phyloP scores from a whole-genome alignment of 1,140 invertebrate genomes.

The Trichomalopsis sarcophagae region DNA sequence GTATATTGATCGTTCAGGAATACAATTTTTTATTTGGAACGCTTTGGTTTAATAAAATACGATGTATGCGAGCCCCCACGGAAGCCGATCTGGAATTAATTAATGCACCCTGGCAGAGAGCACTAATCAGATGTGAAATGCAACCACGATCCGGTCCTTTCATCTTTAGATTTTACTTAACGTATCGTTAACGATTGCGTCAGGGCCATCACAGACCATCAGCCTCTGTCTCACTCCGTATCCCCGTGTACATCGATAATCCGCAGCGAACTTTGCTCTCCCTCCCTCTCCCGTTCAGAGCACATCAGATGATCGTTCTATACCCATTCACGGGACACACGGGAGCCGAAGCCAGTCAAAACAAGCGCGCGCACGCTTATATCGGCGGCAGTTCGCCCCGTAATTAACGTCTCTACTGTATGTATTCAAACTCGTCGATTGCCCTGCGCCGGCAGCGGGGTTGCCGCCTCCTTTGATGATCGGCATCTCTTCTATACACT shows the following conservation, averaged over 20 bases:
- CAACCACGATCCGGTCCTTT: background rate
- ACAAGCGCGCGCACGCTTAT: constrained; percentile 3
- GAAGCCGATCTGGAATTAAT: no score
- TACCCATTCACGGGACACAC: background rate
- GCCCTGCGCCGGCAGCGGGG: background rate
- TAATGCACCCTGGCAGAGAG: no score
- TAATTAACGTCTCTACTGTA: constrained; percentile 23
- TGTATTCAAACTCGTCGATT: constrained; percentile 14
- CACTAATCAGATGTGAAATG: no score
- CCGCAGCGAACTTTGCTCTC: background rate
- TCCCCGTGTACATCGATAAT: constrained; percentile 6
- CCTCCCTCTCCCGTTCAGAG: background rate
- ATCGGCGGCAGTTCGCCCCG: background rate
- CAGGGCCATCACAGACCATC: background rate
- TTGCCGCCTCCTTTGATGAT: constrained; percentile 12
- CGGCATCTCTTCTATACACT: background rate
- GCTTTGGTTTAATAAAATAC: no score
- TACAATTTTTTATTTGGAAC: no score
- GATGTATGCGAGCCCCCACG: no score
- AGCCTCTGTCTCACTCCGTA: background rate
- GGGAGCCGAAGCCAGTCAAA: background rate
- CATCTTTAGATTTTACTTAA: background rate
- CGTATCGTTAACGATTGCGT: background rate
- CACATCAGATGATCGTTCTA: background rate
- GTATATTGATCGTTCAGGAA: no score